phyloP scores from a whole-genome alignment of 2,797 vertebrate genomes.

The Clarias fuscus region DNA sequence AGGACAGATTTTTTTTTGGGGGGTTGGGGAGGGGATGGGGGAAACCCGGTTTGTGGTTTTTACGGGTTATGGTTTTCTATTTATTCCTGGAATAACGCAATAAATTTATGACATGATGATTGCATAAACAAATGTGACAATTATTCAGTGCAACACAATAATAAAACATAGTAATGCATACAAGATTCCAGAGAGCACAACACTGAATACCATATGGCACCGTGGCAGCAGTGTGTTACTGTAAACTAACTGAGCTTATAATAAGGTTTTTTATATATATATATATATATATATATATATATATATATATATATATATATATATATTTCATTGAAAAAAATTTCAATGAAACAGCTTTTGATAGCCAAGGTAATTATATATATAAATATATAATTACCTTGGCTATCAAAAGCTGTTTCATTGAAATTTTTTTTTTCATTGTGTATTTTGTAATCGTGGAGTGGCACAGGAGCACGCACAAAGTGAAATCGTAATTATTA shows the following conservation, averaged over 20 bases:
- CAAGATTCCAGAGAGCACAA: not conserved
- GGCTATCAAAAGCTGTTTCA: not conserved
- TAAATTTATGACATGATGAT: not conserved
- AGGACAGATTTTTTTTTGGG: not conserved
- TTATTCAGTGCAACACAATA: not conserved
- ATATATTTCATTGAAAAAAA: no score
- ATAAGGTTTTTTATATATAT: not conserved
- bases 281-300: no score
- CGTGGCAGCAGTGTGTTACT: not conserved
- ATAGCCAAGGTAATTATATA: no score
- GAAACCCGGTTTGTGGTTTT: not conserved
- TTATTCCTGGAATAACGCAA: not conserved
- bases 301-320: no score
- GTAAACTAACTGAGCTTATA: not conserved
- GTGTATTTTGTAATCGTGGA: not conserved
- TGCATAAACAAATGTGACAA: not conserved
- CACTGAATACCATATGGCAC: not conserved
- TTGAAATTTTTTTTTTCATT: not conserved
- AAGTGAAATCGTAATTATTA: not conserved
- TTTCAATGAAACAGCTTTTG: no score
- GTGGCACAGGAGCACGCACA: no score
- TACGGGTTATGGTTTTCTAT: conserved; percentile 4
- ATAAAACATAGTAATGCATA: not conserved
- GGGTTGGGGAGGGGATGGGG: not conserved
- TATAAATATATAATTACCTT: not conserved